Evolutionary conservation across 2,888 invertebrate species (phyloP).

Genomic region (Phyllotreta striolata): DNA sequence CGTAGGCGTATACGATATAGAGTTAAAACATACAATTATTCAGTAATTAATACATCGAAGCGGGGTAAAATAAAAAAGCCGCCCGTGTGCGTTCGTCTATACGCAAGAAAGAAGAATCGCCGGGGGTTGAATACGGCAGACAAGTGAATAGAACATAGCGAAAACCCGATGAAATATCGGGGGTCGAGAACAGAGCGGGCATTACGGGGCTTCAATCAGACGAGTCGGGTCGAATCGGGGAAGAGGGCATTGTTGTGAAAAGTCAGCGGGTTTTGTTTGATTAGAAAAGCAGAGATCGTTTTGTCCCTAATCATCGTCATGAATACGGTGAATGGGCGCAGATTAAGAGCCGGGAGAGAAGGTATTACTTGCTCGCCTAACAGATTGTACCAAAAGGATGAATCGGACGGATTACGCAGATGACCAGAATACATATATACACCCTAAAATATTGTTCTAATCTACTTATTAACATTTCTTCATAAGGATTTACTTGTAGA

Average conservation of each 20-base stretch:
- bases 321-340: constrained; percentile 49
- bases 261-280: constrained; percentile 62
- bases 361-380: constrained; percentile 32
- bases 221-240: constrained; percentile 44
- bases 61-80: neutral
- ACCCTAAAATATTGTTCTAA: neutral
- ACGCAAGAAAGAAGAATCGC: constrained; percentile 44
- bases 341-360: constrained; percentile 30
- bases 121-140: constrained; percentile 43
- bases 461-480: neutral
- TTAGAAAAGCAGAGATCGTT: constrained; percentile 58
- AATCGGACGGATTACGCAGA: constrained; percentile 31
- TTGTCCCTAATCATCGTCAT: constrained; percentile 60
- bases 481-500: neutral
- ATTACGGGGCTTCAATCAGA: constrained; percentile 59
- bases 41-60: too few species aligned
- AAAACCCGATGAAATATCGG: constrained; percentile 49
- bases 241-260: constrained; percentile 58
- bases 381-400: constrained; percentile 40
- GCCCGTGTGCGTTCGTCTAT: neutral
- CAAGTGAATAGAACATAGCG: constrained; percentile 47
- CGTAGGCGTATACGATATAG: too few species aligned
- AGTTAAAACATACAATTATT: too few species aligned
- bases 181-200: constrained; percentile 50
- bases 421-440: constrained; percentile 17